These are phyloP conservation scores for Brachyhypopomus gauderio DNA, from an alignment of 2,113 vertebrate genomes.

Conservation along the genomic window DNA sequence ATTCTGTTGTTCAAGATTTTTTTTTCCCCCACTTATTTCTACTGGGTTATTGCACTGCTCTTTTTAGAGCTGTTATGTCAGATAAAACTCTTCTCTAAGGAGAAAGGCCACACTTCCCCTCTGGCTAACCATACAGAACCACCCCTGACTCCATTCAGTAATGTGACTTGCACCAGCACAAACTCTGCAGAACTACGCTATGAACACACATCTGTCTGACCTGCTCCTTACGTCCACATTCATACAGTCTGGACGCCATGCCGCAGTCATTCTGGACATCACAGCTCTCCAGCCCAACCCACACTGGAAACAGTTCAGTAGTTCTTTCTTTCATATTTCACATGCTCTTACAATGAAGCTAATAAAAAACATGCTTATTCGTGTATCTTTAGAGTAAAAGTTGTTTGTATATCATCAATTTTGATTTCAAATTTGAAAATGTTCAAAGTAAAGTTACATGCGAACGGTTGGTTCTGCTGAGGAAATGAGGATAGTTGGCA, in stretches of 20 bases:
- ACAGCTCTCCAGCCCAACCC: no score
- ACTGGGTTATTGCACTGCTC: background rate
- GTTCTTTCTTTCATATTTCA: no score
- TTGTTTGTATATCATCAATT: conserved; percentile 29
- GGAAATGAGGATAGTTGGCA: conserved; percentile 25
- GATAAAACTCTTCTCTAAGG: background rate
- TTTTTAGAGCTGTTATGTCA: background rate
- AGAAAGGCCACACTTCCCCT: no score
- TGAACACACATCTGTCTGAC: no score
- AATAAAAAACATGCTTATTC: background rate
- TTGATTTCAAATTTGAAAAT: conserved; percentile 16
- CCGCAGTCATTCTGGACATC: no score
- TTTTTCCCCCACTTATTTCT: background rate
- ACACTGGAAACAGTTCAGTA: background rate
- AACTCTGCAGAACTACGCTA: no score
- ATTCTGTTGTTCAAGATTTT: background rate
- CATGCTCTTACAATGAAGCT: background rate
- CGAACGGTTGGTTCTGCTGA: conserved; percentile 31
- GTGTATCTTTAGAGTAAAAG: background rate
- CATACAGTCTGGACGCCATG: no score
- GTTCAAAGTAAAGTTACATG: conserved; percentile 22
- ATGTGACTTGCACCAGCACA: background rate
- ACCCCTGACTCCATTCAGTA: no score
- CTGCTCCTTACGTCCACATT: no score
- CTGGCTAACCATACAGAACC: no score